These are phyloP conservation scores for Orthosia cruda DNA, from an alignment of 2,888 invertebrate species.

Conservation along the genomic window DNA sequence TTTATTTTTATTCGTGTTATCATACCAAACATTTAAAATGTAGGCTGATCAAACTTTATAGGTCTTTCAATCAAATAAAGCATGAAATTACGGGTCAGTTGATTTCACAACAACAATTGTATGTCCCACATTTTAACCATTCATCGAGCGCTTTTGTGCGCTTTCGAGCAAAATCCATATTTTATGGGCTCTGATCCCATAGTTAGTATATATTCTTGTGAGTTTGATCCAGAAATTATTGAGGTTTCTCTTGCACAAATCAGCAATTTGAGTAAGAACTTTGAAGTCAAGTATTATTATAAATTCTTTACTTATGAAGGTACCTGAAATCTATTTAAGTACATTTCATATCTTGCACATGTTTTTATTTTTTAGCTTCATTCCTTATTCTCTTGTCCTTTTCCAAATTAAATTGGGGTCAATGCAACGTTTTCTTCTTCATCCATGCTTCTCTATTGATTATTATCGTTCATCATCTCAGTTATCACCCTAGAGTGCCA, in stretches of 20 bases:
- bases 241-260: constrained; percentile 22
- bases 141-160: constrained; percentile 21
- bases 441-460: too few species aligned
- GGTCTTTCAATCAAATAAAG: constrained; percentile 22
- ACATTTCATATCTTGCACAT: background rate
- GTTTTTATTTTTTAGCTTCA: too few species aligned
- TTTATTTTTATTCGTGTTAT: background rate
- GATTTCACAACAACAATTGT: constrained; percentile 26
- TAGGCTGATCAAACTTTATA: background rate
- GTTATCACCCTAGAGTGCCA: too few species aligned
- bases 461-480: too few species aligned
- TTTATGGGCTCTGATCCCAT: constrained; percentile 28
- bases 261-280: constrained; percentile 22
- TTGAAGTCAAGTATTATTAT: constrained; percentile 1
- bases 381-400: too few species aligned
- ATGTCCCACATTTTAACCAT: constrained; percentile 17
- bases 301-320: background rate
- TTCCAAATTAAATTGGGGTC: too few species aligned
- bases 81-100: constrained; percentile 37
- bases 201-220: background rate
- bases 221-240: constrained; percentile 40
- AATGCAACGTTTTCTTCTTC: too few species aligned
- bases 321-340: background rate
- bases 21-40: background rate
- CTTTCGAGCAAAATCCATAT: constrained; percentile 15